Evolutionary conservation across 2,888 invertebrate genomes (phyloP), one percentile per base, ranked within the genome.

Genomic region (Volucella inflata): DNA sequence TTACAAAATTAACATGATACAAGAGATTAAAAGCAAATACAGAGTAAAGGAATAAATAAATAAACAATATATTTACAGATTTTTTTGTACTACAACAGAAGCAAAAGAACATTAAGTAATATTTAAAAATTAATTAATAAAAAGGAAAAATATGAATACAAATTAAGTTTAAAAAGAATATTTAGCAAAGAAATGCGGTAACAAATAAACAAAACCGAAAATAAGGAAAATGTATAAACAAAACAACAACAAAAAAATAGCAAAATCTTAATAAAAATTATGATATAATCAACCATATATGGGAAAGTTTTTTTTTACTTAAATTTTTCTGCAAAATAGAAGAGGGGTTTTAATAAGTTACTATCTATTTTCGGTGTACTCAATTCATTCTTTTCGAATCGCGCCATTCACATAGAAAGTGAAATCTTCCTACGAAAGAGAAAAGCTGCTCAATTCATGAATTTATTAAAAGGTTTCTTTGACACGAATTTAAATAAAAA

Each of bases 241-340:
- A 89, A 89, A 83, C 87, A 77, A 87, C 68, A 88, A 88, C 30
- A 30, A 87, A 87, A 88, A 89, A 89, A 83, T 87, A 77, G 87
- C 68, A 88, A 88, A 89, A 89, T 87, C 90, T 89, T 90, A 90
- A 91, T 90, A 91, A 91, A 89, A 90, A 89, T 90, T 91, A 91
- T 91, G 91, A 89, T 88, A 89, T 89, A 89, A 89, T 89, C 89
- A 89, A 89, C 89, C 87, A 89, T 89, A 88, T 88, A 72, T 83
- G 76, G 71, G 50, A 42, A 87, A 70, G 62, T 46, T 72, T 59
- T 71, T 40, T 83, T 83, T 68, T 64, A 53, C 64, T 67, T 76
- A 48, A 55, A 11, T 53, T 11, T 55, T 62, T 72, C 12, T 46
- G 55, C 10, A 40, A 42, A 44, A 68, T 70, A 57, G 59, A 68